A percentile compares a stretch with the other conserved stretches of the same genome.
phyloP scores from a whole-genome alignment of 2,797 vertebrate species.

The Zonotrichia albicollis region DNA sequence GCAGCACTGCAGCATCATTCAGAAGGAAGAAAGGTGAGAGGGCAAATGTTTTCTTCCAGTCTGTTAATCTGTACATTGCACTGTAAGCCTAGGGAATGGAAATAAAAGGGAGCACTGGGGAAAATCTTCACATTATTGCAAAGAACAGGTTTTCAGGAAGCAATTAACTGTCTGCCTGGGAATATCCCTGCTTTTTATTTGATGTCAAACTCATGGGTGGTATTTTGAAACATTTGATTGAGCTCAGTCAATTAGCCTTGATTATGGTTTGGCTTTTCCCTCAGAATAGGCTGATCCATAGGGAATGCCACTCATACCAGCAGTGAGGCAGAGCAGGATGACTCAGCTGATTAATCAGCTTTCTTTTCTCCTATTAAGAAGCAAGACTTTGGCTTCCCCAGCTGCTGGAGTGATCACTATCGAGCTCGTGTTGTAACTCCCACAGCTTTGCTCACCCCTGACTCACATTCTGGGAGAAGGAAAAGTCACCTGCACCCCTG shows the following conservation, averaged over 20 bases:
- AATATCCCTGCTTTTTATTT: not conserved
- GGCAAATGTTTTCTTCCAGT: not conserved
- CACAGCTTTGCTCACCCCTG: not conserved
- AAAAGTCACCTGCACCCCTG: not conserved
- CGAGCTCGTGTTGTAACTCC: not conserved
- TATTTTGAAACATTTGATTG: slow-evolving; percentile 2
- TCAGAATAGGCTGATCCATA: not conserved
- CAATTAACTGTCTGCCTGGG: not conserved
- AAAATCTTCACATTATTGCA: not conserved
- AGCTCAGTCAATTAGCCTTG: slow-evolving; percentile 12
- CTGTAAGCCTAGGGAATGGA: not conserved
- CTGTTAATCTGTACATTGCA: not conserved
- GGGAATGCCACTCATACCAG: slow-evolving; percentile 26
- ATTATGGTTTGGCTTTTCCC: not conserved
- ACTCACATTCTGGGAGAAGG: not conserved
- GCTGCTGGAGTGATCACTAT: not conserved
- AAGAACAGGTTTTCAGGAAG: not conserved
- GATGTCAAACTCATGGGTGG: not conserved
- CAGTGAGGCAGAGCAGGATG: not conserved
- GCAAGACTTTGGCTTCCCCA: not conserved
- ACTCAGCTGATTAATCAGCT: slow-evolving; percentile 45
- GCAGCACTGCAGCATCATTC: not conserved
- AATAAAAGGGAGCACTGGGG: not conserved
- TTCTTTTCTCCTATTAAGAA: not conserved
- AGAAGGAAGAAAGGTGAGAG: not conserved